Evolutionary conservation across 1,140 invertebrate genomes (phyloP), one percentile per base, ranked within the genome.

Genomic region (Ips typographus): DNA sequence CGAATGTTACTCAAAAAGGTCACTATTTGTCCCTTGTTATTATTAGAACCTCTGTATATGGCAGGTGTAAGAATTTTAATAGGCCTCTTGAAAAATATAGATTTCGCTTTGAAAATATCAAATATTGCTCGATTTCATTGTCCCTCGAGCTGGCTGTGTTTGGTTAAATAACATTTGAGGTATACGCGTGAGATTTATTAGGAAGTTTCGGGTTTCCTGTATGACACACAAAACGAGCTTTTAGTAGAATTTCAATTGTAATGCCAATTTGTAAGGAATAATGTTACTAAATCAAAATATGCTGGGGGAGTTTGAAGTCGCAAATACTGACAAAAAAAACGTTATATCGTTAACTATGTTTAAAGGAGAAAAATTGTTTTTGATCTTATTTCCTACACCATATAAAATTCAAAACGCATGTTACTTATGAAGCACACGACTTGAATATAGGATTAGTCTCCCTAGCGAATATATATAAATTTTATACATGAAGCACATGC

Each of bases 351-450:
- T 49, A 8, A 37, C 37, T 38, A n/a, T 4, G 37, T 59, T n/a
- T 49, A 62, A 5, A 44, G 4, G 43, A 49, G 41, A 49, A 62
- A 44, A 62, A 62, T 62, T 70, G 61, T 70, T 69, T 69, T 69
- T 69, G 42, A 56, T 62, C 67, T 61, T 62, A 53, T 67, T 68
- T 60, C 57, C 65, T 57, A 52, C n/a, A 53, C 44, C 40, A 59
- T 51, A 22, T 51, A 68, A 68, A 68, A 68, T 68, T 68, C 65
- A 53, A 36, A 51, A 53, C 65, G 47, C 65, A 68, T 53, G 57
- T 44, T 58, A 67, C 44, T 58, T 57, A 67, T 51, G 65, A 7
- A 42, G 22, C 3, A 56, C 57, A 47, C 39, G 65, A 49, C 37
- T n/a, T 8, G 65, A 67, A 67, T 67, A 51, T 37, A 6, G 43